These are phyloP conservation scores for Diachasmimorpha longicaudata DNA, from an alignment of 1,140 invertebrate genomes.

Conservation along the genomic window DNA sequence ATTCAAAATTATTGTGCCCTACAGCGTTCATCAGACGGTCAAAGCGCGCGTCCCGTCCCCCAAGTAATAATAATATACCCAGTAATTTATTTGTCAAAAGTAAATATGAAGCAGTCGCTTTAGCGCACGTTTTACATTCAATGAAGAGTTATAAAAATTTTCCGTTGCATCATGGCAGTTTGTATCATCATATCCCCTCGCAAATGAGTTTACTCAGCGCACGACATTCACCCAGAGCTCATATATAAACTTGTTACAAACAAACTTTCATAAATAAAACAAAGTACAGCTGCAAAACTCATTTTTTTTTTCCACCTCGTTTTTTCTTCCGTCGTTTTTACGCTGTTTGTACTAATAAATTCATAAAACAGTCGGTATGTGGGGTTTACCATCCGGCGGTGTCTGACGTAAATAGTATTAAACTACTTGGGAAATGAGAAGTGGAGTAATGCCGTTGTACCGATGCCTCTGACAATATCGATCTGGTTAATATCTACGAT, in stretches of 20 bases:
- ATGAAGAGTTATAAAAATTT: neutral
- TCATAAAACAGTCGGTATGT: slow-evolving; percentile 7
- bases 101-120: too few relatives aligned
- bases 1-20: too few relatives aligned
- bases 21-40: too few relatives aligned
- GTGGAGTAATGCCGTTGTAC: neutral
- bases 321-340: neutral
- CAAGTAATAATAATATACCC: too few relatives aligned
- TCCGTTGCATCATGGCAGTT: neutral
- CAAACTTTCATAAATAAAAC: slow-evolving; percentile 42
- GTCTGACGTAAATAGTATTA: slow-evolving; percentile 2
- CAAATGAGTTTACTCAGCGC: slow-evolving; percentile 22
- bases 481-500: slow-evolving; percentile 28
- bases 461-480: slow-evolving; percentile 15
- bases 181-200: slow-evolving; percentile 8
- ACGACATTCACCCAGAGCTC: slow-evolving; percentile 23
- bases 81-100: too few relatives aligned
- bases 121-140: neutral
- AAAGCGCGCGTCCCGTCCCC: too few relatives aligned
- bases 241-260: slow-evolving; percentile 30
- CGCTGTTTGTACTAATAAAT: neutral
- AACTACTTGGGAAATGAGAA: neutral
- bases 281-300: neutral
- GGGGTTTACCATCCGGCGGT: neutral
- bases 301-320: neutral